Conservation (phyloP, 2,888 invertebrate species). For the Shargacucullia verbasci region DNA sequence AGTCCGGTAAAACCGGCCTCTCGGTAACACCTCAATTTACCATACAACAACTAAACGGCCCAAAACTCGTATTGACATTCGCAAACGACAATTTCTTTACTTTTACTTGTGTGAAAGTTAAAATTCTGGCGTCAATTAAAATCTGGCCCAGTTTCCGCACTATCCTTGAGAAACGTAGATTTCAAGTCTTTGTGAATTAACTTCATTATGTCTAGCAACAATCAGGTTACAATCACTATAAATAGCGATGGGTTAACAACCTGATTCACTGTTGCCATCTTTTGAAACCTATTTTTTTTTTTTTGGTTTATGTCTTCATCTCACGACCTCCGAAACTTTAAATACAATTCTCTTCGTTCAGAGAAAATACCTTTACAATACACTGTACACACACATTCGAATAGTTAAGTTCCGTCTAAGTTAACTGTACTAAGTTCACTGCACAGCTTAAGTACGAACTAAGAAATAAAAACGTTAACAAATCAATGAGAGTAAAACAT, state of each 20-base stretch:
- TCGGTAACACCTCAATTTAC: constrained; percentile 28
- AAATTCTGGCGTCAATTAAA: constrained; percentile 55
- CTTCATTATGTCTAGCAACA: constrained; percentile 8
- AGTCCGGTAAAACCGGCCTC: constrained; percentile 20
- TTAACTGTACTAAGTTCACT: constrained; percentile 55
- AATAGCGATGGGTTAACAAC: constrained; percentile 24
- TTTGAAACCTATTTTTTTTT: constrained; percentile 6
- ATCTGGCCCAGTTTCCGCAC: constrained; percentile 54
- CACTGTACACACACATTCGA: constrained; percentile 30
- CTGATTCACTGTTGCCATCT: constrained; percentile 14
- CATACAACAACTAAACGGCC: constrained; percentile 39
- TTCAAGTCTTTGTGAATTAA: constrained; percentile 33
- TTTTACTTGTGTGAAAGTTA: constrained; percentile 61
- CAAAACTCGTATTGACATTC: constrained; percentile 49
- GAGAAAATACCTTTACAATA: constrained; percentile 36
- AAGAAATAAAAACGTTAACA: constrained; percentile 32
- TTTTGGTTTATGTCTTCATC: constrained; percentile 10
- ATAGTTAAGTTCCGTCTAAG: constrained; percentile 47
- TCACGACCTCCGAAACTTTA: constrained; percentile 31
- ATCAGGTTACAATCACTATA: constrained; percentile 40
- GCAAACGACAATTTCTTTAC: constrained; percentile 59
- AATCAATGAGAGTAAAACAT: constrained; percentile 27
- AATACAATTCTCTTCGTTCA: constrained; percentile 39
- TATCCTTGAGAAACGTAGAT: constrained; percentile 57
- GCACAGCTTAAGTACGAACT: constrained; percentile 28